Percentiles rank a stretch among this genome's conserved stretches.
Conservation (phyloP, 2,797 vertebrate species). For the Serranus cabrilla region DNA sequence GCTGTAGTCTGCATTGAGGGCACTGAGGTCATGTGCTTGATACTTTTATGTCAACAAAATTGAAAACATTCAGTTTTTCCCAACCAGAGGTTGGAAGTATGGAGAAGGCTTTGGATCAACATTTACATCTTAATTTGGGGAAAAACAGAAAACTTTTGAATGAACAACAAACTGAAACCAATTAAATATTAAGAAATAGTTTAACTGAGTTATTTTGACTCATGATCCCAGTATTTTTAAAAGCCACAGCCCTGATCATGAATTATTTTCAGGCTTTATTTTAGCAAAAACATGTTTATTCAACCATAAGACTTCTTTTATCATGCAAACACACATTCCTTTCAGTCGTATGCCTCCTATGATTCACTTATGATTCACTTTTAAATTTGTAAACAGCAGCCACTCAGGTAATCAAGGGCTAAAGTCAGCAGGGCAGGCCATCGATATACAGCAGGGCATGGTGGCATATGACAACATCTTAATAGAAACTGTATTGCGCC, state of each 20-base stretch:
- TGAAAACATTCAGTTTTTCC: background rate
- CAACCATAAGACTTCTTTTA: background rate
- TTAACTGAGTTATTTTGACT: background rate
- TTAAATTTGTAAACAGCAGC: constrained; percentile 13
- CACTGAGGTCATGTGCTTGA: background rate
- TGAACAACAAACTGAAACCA: background rate
- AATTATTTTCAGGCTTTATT: background rate
- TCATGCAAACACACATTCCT: constrained; percentile 3
- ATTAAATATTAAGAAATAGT: background rate
- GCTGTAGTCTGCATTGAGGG: background rate
- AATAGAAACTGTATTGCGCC: constrained; percentile 67
- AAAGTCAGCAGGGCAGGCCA: background rate
- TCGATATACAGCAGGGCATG: constrained; percentile 4
- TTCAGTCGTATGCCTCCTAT: constrained; percentile 1
- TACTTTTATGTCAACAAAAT: background rate
- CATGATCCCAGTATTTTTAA: constrained; percentile 13
- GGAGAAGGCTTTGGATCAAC: background rate
- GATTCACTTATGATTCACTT: constrained; percentile 8
- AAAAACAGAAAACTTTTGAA: background rate
- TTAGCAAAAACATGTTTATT: constrained; percentile 5
- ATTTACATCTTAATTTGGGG: background rate
- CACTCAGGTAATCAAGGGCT: constrained; percentile 1
- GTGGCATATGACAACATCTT: background rate
- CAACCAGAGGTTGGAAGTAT: background rate
- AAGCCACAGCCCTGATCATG: background rate